phyloP scores from a whole-genome alignment of 1,140 invertebrate genomes.

The Drosophila kepulauana region DNA sequence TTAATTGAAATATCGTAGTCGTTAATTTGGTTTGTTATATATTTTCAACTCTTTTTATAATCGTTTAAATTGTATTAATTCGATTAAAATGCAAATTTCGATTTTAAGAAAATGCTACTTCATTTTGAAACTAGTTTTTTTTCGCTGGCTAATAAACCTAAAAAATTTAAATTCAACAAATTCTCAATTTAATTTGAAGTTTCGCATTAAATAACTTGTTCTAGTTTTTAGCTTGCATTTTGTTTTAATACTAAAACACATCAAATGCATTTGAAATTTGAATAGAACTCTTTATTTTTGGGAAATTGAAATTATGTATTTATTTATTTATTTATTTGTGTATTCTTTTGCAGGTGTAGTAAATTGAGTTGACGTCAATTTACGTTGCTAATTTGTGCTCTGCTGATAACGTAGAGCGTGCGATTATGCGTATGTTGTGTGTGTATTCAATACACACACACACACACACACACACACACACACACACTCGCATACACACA shows the following conservation, averaged over 20 bases:
- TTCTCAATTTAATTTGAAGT: background rate
- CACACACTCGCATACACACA: no score
- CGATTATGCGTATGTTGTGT: slow-evolving; percentile 13
- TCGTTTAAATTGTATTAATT: no score
- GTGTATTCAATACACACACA: background rate
- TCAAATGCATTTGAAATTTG: background rate
- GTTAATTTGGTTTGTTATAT: no score
- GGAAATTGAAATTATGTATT: background rate
- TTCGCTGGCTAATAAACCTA: no score
- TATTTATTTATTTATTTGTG: slow-evolving; percentile 22
- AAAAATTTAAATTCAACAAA: no score
- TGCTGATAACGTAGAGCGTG: slow-evolving; percentile 30
- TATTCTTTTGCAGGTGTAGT: slow-evolving; percentile 21
- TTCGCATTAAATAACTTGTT: background rate
- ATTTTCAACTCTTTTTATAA: no score
- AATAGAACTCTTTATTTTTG: background rate
- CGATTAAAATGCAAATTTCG: no score
- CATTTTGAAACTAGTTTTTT: no score
- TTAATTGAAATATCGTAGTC: no score
- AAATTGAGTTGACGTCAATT: slow-evolving; percentile 47
- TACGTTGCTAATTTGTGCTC: slow-evolving; percentile 38
- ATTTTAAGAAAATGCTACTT: no score
- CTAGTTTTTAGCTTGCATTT: background rate
- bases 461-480: no score
- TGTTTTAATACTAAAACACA: background rate